phyloP scores from a whole-genome alignment of 1,140 invertebrate species.

The Drosophila repletoides region DNA sequence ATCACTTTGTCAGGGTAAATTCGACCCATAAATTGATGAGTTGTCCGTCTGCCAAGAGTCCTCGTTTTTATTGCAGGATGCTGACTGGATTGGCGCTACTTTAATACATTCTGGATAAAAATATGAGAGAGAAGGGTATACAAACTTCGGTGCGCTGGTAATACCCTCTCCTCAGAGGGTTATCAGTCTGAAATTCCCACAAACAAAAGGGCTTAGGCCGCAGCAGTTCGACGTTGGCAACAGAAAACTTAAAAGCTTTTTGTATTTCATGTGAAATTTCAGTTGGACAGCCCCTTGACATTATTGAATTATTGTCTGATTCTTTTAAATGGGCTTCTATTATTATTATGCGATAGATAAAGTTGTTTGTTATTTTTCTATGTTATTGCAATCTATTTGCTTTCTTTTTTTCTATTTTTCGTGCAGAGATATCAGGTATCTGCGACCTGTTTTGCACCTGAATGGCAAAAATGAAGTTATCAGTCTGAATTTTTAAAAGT shows the following conservation, averaged over 20 bases:
- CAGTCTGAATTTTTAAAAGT: conserved; percentile 33
- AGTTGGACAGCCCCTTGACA: conserved; percentile 30
- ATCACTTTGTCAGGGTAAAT: not conserved
- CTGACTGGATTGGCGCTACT: too few relatives aligned
- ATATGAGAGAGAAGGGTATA: too few relatives aligned
- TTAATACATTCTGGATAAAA: too few relatives aligned
- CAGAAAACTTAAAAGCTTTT: conserved; percentile 19
- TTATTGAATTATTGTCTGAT: conserved; percentile 14
- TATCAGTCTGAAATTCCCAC: conserved; percentile 13
- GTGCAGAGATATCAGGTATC: conserved; percentile 18
- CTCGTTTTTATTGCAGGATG: too few relatives aligned
- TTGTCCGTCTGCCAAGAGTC: too few relatives aligned
- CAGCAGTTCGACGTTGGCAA: not conserved
- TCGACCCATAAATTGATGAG: too few relatives aligned
- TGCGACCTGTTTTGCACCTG: not conserved
- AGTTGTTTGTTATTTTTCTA: conserved; percentile 22
- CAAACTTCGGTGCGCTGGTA: too few relatives aligned
- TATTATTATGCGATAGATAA: conserved; percentile 19
- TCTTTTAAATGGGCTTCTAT: conserved; percentile 12
- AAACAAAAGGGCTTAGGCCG: not conserved
- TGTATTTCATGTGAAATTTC: conserved; percentile 40
- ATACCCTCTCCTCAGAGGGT: not conserved
- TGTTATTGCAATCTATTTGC: conserved; percentile 27
- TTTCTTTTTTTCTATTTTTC: conserved; percentile 10
- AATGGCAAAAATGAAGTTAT: conserved; percentile 17